Conservation (phyloP, 2,888 invertebrate species). For the Lochmaea crataegi region DNA sequence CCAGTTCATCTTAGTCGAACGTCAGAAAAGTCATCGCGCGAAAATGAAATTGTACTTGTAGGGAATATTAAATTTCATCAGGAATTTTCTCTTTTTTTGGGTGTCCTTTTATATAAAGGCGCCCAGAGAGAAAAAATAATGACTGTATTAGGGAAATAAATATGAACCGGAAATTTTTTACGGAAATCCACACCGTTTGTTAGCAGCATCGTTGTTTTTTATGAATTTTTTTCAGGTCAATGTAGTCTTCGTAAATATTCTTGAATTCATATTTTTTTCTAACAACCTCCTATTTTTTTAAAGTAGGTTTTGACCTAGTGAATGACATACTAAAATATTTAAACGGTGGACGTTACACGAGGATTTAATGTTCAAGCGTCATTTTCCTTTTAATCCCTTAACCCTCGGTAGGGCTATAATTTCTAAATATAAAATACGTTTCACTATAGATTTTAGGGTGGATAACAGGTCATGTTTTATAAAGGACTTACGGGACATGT, state of each 20-base stretch:
- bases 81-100: constrained; percentile 28
- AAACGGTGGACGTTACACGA: not conserved
- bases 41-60: constrained; percentile 47
- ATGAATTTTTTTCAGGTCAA: not conserved
- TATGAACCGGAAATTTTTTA: not conserved
- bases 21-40: constrained; percentile 44
- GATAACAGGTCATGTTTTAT: not conserved
- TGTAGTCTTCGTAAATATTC: too few species aligned
- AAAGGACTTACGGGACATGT: not conserved
- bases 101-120: not conserved
- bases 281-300: not conserved
- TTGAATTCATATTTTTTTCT: not conserved
- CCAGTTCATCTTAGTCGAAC: constrained; percentile 42
- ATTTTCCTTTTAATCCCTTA: not conserved
- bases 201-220: not conserved
- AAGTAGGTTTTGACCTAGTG: not conserved
- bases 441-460: not conserved
- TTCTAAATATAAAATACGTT: not conserved
- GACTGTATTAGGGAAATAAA: not conserved
- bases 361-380: not conserved
- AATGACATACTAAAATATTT: not conserved
- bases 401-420: not conserved
- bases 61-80: constrained; percentile 44
- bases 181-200: not conserved
- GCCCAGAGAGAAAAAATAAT: constrained; percentile 3